These are phyloP conservation scores for Chiroxiphia lanceolata DNA, from an alignment of 2,797 vertebrate genomes.

Conservation along the genomic window DNA sequence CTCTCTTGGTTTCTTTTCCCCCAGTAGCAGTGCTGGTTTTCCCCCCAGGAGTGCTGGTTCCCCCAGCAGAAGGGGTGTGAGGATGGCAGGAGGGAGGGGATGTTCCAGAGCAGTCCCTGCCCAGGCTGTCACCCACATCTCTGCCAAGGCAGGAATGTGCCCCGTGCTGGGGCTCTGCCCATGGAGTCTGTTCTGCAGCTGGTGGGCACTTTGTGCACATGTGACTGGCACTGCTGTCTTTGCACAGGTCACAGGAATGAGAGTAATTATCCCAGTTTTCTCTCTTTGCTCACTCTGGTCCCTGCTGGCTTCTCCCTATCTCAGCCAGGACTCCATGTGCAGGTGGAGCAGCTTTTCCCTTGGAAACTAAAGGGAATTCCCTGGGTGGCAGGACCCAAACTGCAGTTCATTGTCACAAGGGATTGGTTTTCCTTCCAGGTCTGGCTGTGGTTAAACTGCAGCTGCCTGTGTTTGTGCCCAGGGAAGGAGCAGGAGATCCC, in stretches of 20 bases:
- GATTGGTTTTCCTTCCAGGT: neutral
- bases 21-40: neutral
- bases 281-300: neutral
- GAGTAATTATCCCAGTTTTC: neutral
- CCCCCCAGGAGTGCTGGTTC: too few species aligned
- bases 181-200: neutral
- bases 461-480: rapidly evolving
- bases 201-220: rapidly evolving
- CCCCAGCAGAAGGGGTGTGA: too few species aligned
- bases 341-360: neutral
- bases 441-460: neutral
- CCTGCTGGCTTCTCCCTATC: neutral
- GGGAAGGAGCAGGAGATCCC: neutral
- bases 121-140: neutral
- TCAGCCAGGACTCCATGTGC: neutral
- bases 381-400: neutral
- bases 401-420: neutral
- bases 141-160: neutral
- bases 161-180: neutral
- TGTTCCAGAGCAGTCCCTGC: neutral
- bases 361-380: neutral
- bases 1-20: neutral
- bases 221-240: neutral
- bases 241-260: neutral
- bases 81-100: neutral